Evolutionary conservation across 2,113 vertebrate genomes (phyloP).

Genomic region (Balaeniceps rex): DNA sequence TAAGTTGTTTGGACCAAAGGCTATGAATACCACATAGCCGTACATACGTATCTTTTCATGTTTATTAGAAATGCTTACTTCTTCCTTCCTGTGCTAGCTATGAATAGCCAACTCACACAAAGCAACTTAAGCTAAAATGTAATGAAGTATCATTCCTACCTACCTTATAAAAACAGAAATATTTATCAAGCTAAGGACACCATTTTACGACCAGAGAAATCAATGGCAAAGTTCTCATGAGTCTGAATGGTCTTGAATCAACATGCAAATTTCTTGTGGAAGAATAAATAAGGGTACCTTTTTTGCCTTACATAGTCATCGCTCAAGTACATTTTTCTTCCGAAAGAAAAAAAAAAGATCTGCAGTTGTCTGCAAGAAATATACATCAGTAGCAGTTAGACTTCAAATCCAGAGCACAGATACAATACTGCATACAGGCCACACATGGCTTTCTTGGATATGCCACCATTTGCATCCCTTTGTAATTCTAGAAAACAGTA

Average conservation of each 20-base stretch:
- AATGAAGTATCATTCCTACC: not conserved
- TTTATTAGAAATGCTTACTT: not conserved
- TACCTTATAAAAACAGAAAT: not conserved
- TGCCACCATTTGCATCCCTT: not conserved
- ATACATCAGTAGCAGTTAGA: constrained; percentile 2
- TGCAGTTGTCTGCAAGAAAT: constrained; percentile 26
- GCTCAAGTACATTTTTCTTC: constrained; percentile 19
- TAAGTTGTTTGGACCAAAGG: not conserved
- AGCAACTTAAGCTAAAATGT: not conserved
- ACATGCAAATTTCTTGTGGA: not conserved
- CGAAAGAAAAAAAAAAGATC: constrained; percentile 2
- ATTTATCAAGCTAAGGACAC: not conserved
- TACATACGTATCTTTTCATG: not conserved
- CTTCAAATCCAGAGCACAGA: constrained; percentile 7
- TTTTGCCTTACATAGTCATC: constrained; percentile 7
- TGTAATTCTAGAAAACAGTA: not conserved
- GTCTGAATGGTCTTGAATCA: not conserved
- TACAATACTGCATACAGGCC: not conserved
- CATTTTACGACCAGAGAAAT: not conserved
- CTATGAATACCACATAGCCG: not conserved
- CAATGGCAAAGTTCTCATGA: not conserved
- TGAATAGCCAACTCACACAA: not conserved
- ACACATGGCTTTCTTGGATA: not conserved
- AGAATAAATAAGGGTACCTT: constrained; percentile 18
- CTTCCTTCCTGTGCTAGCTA: not conserved